Evolutionary conservation across 2,888 invertebrate species (phyloP), one percentile per base, ranked within the genome.

Genomic region (Pyrrhia umbra): DNA sequence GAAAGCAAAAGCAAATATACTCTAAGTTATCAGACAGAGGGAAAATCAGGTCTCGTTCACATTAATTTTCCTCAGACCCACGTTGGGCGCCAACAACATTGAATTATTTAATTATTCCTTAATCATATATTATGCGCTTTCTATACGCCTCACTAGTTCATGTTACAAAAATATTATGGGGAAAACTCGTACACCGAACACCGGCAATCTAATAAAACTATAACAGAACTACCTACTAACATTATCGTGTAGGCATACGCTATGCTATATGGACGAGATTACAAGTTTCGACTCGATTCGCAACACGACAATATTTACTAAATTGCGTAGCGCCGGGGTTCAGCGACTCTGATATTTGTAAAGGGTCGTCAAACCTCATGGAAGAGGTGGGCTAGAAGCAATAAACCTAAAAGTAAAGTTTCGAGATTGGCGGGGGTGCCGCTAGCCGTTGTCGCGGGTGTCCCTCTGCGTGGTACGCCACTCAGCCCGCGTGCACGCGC

Each of bases 401-500:
- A 57, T 58, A 51, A 63, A 66, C 61, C 47, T 76, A 71, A 21
- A 27, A 39, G 8, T 50, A 23, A 34, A 43, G 54, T 23, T n/a
- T 34, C 54, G 37, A 43, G 65, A 77, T 75, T 55, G 34, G 39
- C 39, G 23, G 3, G 10, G n/a, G 27, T 34, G 1, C 21, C 23
- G 61, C 71, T 83, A 84, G 47, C 81, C 82, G 66, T 83, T 83
- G 66, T 88, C 88, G 5, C 68, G 71, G 34, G 82, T 75, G 67
- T 84, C 80, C 13, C 62, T 68, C 16, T 70, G 68, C 23, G 81
- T 67, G 47, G 85, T 74, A 58, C 93, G 91, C 94, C 94, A 94
- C 54, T 89, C 89, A 18, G 77, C 72, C 54, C 96, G 95, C 50
- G 97, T 97, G 91, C 98, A 98, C 13, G 97, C 96, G 30, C 84